These are phyloP conservation scores for Subanguina moxae DNA, from an alignment of 1,140 invertebrate species.

Conservation along the genomic window DNA sequence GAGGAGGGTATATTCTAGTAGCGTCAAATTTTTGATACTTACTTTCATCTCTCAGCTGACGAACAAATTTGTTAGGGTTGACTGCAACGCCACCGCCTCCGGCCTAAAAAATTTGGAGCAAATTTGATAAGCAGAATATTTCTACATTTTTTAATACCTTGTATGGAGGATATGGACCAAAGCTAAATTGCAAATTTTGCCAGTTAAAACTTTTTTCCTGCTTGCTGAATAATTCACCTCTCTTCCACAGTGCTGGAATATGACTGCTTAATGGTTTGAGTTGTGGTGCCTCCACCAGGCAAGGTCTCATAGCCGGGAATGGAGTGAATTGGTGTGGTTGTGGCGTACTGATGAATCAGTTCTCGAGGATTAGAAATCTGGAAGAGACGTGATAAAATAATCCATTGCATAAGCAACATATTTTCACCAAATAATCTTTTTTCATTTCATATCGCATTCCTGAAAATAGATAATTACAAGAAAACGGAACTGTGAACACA, in stretches of 20 bases:
- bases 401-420: no score
- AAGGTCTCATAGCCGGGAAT: constrained; percentile 32
- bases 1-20: no score
- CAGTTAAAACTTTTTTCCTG: background rate
- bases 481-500: background rate
- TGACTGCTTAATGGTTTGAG: constrained; percentile 45
- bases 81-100: background rate
- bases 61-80: constrained; percentile 51
- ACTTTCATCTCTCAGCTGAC: constrained; percentile 58
- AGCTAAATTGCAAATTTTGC: constrained; percentile 22
- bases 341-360: constrained; percentile 57
- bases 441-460: constrained; percentile 49
- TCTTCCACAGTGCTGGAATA: constrained; percentile 49
- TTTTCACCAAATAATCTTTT: constrained; percentile 52
- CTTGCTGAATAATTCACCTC: background rate
- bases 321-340: constrained; percentile 36
- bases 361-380: constrained; percentile 47
- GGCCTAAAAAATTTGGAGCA: no score
- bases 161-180: constrained; percentile 53
- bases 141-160: constrained; percentile 25
- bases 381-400: no score
- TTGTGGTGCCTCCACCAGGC: constrained; percentile 41
- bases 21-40: background rate
- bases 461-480: background rate
- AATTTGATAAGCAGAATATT: no score